Base-by-base conservation (phyloP, 2,888 invertebrate species). In the Agapetus fuscipes region DNA sequence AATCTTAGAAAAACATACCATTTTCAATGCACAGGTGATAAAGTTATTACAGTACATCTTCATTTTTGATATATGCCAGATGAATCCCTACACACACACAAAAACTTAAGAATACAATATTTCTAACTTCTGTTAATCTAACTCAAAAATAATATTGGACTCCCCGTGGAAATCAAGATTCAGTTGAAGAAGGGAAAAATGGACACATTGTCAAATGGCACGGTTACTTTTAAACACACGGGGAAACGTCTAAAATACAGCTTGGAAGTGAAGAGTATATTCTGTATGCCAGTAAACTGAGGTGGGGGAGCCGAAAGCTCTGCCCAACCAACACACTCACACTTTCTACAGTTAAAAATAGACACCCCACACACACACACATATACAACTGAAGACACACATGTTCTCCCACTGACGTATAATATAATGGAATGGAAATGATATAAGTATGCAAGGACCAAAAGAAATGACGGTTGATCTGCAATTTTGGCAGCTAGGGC, bases 21-120 rank as follows among this genome's bases (percentile, higher is more conserved):
- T 25, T 33, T 37, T 43, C 16, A 43, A 27, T 3, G 33, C 17
- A 12, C 43, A 43, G 29, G 43, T 39, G 26, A 43, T 16, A 24
- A 34, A 30, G 14, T 30, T 39, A 39, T 39, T 39, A 27, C 43
- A 43, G 30, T 39, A 43, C 43, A 43, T 43, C 43, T 43, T 43
- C 43, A 43, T 43, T 31, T 43, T 43, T 28, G 35, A 34, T 26
- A 20, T 25, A 14, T 41, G 30, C 26, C n/a, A 34, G 16, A 35
- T 20, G 7, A 29, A 33, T 28, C 33, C 28, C 17, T 17, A 28
- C 11, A 6, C 11, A 13, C 13, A 30, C 10, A 13, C 15, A 14
- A 14, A 28, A 11, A 28, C n/a, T 28, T 28, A 10, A 14, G n/a
- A n/a, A n/a, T n/a, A n/a, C n/a, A n/a, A n/a, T n/a, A n/a, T n/a